Percentiles rank a stretch among this genome's conserved stretches.
phyloP scores from a whole-genome alignment of 2,888 invertebrate species.

The Heliconius charithonia region DNA sequence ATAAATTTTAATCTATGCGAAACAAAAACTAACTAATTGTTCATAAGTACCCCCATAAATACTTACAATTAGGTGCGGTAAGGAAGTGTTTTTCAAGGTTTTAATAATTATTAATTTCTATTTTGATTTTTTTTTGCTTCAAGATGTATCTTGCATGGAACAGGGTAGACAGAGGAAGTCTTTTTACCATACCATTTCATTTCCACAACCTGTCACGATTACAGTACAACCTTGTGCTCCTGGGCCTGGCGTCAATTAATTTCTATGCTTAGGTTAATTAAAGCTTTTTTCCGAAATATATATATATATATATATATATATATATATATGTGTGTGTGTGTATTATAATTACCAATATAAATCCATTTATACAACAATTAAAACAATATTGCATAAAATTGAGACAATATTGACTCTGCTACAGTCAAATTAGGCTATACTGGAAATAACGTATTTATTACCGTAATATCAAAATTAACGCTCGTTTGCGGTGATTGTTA shows the following conservation, averaged over 20 bases:
- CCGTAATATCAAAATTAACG: slow-evolving; percentile 31
- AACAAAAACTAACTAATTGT: slow-evolving; percentile 9
- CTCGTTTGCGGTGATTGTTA: slow-evolving; percentile 37
- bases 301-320: not conserved
- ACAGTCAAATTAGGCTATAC: slow-evolving; percentile 32
- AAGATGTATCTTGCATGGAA: too few species aligned
- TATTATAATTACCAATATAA: not conserved
- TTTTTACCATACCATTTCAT: too few species aligned
- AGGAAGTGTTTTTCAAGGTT: not conserved
- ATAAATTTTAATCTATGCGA: slow-evolving; percentile 9
- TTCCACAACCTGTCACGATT: too few species aligned
- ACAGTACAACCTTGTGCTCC: too few species aligned
- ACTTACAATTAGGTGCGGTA: not conserved
- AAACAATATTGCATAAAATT: slow-evolving; percentile 4
- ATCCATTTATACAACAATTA: not conserved
- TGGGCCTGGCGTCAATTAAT: not conserved
- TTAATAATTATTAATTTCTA: not conserved
- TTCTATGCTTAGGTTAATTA: too few species aligned
- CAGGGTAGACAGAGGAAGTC: too few species aligned
- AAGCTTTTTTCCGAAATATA: too few species aligned
- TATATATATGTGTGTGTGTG: not conserved
- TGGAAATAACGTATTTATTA: slow-evolving; percentile 29
- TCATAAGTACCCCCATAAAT: not conserved
- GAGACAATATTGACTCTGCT: slow-evolving; percentile 13
- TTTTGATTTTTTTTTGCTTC: too few species aligned